These are phyloP conservation scores for Pentalonia nigronervosa DNA, from an alignment of 1,140 invertebrate genomes.

Conservation along the genomic window DNA sequence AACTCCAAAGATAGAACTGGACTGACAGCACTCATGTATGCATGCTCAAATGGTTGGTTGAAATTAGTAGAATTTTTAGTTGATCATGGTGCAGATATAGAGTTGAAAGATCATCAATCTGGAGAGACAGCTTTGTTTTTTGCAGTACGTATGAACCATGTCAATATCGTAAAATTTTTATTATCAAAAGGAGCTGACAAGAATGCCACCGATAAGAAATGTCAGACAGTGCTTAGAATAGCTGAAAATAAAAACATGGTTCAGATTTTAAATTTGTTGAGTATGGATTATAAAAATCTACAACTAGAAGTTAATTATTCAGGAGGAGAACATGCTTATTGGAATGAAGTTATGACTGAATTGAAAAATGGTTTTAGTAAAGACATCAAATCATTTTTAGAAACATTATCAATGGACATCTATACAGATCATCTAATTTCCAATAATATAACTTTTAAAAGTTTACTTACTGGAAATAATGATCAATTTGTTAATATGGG, in stretches of 20 bases:
- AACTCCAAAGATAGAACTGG: conserved; percentile 41
- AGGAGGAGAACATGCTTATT: not conserved
- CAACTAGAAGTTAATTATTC: not conserved
- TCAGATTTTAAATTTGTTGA: conserved; percentile 42
- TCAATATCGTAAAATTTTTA: conserved; percentile 1
- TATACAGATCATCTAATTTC: not conserved
- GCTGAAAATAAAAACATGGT: conserved; percentile 42
- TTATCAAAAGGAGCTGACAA: conserved; percentile 28
- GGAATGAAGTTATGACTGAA: conserved; percentile 49
- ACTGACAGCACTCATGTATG: conserved; percentile 42
- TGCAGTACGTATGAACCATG: conserved; percentile 21
- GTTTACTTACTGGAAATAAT: conserved; percentile 4
- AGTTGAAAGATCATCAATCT: not conserved
- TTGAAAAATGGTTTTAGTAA: conserved; percentile 45
- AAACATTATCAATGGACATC: conserved; percentile 33
- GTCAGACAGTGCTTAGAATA: conserved; percentile 4
- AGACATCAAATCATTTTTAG: conserved; percentile 35
- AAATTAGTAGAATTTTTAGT: conserved; percentile 29
- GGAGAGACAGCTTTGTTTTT: conserved; percentile 37
- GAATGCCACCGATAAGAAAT: not conserved
- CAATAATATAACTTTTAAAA: conserved; percentile 45
- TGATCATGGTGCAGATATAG: conserved; percentile 33
- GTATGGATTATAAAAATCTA: not conserved
- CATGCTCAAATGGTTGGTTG: conserved; percentile 12
- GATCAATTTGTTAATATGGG: conserved; percentile 7